phyloP scores from a whole-genome alignment of 2,797 vertebrate genomes.

The Falco columbarius region DNA sequence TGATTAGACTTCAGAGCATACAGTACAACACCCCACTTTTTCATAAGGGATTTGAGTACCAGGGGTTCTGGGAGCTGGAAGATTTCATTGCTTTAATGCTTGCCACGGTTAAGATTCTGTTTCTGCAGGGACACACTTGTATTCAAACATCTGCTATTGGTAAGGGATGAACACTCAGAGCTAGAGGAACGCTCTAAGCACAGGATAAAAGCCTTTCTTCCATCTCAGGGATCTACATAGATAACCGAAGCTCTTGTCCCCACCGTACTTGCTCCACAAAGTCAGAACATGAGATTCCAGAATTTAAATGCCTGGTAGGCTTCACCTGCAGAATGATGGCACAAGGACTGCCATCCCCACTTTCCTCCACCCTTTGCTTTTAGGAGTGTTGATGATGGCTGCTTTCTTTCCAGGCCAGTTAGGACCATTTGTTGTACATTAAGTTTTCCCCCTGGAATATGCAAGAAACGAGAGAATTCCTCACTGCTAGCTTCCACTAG shows the following conservation, averaged over 20 bases:
- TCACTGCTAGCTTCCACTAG: not conserved
- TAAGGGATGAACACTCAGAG: not conserved
- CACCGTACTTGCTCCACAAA: too few species aligned
- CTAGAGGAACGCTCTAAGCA: not conserved
- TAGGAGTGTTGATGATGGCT: rapidly evolving
- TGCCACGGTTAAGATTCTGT: not conserved
- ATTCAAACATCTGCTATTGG: not conserved
- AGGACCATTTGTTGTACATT: not conserved
- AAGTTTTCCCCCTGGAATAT: not conserved
- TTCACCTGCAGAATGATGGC: not conserved
- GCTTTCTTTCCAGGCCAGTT: not conserved
- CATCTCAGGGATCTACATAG: not conserved
- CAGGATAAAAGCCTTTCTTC: not conserved
- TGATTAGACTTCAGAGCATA: not conserved
- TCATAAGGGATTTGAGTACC: not conserved
- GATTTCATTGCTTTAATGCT: not conserved
- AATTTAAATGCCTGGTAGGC: not conserved
- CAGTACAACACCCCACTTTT: not conserved
- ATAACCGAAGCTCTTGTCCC: not conserved
- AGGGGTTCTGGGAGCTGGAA: not conserved
- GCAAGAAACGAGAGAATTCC: not conserved
- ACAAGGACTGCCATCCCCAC: not conserved
- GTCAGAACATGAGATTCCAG: not conserved
- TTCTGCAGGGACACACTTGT: too few species aligned
- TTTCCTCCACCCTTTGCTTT: not conserved